Evolutionary conservation across 2,113 vertebrate species (phyloP), one percentile per base, ranked within the genome.

Genomic region (Psilopogon haemacephalus): DNA sequence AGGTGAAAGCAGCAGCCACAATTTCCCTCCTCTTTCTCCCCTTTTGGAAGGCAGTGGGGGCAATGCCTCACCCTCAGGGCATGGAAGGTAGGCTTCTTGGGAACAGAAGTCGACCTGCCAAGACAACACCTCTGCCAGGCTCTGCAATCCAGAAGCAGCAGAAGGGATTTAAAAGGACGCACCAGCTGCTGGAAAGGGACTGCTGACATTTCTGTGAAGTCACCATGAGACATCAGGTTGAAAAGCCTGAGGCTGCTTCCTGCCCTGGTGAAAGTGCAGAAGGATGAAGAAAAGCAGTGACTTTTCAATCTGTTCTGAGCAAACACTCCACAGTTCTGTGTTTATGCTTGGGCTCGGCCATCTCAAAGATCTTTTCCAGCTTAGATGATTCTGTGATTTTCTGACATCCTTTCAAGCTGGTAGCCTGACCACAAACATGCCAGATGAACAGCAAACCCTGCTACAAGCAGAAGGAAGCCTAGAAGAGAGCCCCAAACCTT

Each of bases 221-320:
- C 28, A 5, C 28, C 0, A 0, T 1, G 4, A 54, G 35, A 42
- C 58, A 75, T 4, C 4, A 8, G 30, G 17, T 0, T 3, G 58
- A 74, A 86, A 78, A 63, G 37, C 27, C n/a, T 1, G 1, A 27
- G 19, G 5, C 23, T 46, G 63, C 28, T 71, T 72, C 68, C 38
- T 78, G 28, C 38, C 80, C 55, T 84, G 52, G 46, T 65, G 30
- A 88, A 78, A 67, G 16, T 3, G 9, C 13, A 58, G 62, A 83
- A 17, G 20, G 35, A 58, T 8, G 23, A 58, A 24, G 15, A 79
- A 17, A 24, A 46, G 19, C 0, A n/a, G 10, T 63, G 14, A 46
- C 8, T 5, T 90, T 79, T 65, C 16, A 44, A 73, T 44, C 27
- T 33, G 23, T 63, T 44, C 40, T 63, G 35, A 70, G 64, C n/a